These are phyloP conservation scores for Poicephalus gulielmi DNA, from an alignment of 2,113 vertebrate species.

Conservation along the genomic window DNA sequence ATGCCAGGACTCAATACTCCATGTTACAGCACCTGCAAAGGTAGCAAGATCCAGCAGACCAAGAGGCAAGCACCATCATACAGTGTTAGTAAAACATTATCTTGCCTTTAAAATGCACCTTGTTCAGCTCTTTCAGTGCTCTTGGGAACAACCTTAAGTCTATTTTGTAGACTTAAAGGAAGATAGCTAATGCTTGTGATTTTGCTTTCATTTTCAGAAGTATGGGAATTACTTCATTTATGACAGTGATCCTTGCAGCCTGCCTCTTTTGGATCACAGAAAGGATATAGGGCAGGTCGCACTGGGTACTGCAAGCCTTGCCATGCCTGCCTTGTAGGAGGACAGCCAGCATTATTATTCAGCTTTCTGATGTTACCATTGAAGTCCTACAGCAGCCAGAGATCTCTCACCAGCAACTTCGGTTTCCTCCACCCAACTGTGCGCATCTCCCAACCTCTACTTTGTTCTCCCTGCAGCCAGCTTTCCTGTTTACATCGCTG, in stretches of 20 bases:
- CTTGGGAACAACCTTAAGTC: not conserved
- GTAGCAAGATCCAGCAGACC: not conserved
- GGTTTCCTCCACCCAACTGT: not conserved
- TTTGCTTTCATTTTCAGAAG: not conserved
- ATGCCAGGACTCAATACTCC: fast-evolving
- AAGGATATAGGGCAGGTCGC: fast-evolving
- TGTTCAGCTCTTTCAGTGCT: not conserved
- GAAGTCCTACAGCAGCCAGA: not conserved
- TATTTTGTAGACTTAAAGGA: not conserved
- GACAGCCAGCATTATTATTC: not conserved
- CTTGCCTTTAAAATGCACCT: not conserved
- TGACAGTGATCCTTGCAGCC: fast-evolving
- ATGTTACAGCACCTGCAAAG: not conserved
- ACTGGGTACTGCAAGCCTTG: not conserved
- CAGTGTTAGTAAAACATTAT: not conserved
- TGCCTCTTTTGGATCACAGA: not conserved
- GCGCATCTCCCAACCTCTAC: not conserved
- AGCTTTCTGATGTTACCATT: not conserved
- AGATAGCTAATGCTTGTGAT: not conserved
- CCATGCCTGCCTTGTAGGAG: not conserved
- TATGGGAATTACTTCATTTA: not conserved
- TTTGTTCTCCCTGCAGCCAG: not conserved
- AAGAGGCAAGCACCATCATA: not conserved
- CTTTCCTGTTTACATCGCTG: constrained; percentile 53
- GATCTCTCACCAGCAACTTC: not conserved